Percentiles rank a stretch among this genome's conserved stretches.
phyloP scores from a whole-genome alignment of 2,888 invertebrate genomes.

The Malacosoma neustria region DNA sequence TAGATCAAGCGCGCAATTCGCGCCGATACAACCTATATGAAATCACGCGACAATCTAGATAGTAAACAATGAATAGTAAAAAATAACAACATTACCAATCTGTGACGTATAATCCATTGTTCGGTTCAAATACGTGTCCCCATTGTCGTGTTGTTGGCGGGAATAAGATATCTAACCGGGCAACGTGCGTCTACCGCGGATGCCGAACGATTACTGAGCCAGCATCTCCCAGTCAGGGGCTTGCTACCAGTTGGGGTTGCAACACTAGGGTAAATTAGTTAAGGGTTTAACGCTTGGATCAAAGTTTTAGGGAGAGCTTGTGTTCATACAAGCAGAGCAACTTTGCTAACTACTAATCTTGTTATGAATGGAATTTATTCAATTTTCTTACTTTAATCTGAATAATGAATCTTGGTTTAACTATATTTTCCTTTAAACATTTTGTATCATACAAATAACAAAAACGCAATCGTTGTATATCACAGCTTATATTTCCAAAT shows the following conservation, averaged over 20 bases:
- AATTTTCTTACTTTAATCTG: too few relatives aligned
- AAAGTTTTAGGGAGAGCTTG: too few relatives aligned
- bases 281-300: too few relatives aligned
- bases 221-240: constrained; percentile 26
- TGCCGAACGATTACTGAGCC: constrained; percentile 26
- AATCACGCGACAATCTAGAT: neutral
- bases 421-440: too few relatives aligned
- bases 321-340: too few relatives aligned
- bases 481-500: too few relatives aligned
- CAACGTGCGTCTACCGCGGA: constrained; percentile 16
- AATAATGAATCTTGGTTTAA: too few relatives aligned
- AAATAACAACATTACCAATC: constrained; percentile 38
- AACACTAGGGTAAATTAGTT: neutral
- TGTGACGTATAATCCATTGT: constrained; percentile 56
- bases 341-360: too few relatives aligned
- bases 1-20: too few relatives aligned
- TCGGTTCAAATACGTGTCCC: constrained; percentile 32
- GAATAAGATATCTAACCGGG: constrained; percentile 15
- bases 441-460: too few relatives aligned
- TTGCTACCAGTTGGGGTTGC: constrained; percentile 1
- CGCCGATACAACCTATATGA: neutral
- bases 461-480: too few relatives aligned
- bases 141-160: constrained; percentile 29
- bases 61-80: constrained; percentile 28
- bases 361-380: too few relatives aligned